These are phyloP conservation scores for Vidua macroura DNA, from an alignment of 2,113 vertebrate genomes.

Conservation along the genomic window DNA sequence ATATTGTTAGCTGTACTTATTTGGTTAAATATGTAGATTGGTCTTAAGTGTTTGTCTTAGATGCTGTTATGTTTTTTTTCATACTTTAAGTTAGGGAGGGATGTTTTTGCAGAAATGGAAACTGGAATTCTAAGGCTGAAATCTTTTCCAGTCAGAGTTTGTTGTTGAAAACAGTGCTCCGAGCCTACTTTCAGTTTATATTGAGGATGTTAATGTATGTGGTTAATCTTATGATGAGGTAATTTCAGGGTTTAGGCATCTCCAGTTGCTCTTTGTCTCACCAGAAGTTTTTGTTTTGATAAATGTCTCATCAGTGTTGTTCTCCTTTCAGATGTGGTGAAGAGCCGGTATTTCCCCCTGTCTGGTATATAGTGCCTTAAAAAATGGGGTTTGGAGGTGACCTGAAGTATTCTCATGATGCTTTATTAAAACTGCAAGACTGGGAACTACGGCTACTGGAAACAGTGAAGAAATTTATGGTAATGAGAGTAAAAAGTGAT, in stretches of 20 bases:
- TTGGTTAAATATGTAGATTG: neutral
- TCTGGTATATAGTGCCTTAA: slow-evolving; percentile 74
- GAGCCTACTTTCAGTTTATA: neutral
- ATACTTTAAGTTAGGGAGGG: neutral
- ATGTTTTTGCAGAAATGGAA: neutral
- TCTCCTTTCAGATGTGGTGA: slow-evolving; percentile 74
- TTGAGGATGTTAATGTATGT: neutral
- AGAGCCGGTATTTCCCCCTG: slow-evolving; percentile 42
- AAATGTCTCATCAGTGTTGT: neutral
- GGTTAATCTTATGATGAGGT: neutral
- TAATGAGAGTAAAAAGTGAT: slow-evolving; percentile 93
- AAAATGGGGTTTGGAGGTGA: slow-evolving; percentile 97
- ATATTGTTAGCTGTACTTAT: neutral
- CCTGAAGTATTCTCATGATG: slow-evolving; percentile 92
- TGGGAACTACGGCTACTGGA: slow-evolving; percentile 95
- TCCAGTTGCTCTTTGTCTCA: neutral
- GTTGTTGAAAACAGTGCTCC: neutral
- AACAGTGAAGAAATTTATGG: slow-evolving; percentile 97
- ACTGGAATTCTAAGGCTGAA: neutral
- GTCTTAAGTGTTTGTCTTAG: neutral
- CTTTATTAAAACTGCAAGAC: slow-evolving; percentile 95
- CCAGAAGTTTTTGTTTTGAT: neutral
- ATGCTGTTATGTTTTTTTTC: neutral
- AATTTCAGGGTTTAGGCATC: neutral
- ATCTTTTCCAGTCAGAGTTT: neutral